A percentile compares a stretch with the other conserved stretches of the same genome.
phyloP scores from a whole-genome alignment of 2,888 invertebrate species.

The Holacanthella duospinosa region DNA sequence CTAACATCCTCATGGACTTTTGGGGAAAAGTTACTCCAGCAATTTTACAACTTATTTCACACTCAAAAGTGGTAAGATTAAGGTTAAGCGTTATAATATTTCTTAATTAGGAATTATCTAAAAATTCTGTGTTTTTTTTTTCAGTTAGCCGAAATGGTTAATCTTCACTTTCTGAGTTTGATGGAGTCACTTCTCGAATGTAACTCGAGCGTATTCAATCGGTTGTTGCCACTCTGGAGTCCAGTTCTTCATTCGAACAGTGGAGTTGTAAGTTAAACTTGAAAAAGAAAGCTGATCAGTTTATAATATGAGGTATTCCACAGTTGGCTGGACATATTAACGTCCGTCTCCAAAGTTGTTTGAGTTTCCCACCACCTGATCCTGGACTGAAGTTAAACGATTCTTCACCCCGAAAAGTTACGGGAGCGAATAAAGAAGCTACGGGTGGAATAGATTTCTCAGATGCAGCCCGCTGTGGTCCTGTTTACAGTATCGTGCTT shows the following conservation, averaged over 20 bases:
- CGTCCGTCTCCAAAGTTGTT: slow-evolving; percentile 73
- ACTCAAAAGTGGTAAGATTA: slow-evolving; percentile 73
- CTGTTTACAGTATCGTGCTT: slow-evolving; percentile 43
- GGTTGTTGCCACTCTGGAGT: slow-evolving; percentile 89
- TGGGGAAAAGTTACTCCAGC: slow-evolving; percentile 97
- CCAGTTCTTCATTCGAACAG: slow-evolving; percentile 89
- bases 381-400: slow-evolving; percentile 5
- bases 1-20: slow-evolving; percentile 85
- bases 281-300: too few relatives aligned
- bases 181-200: slow-evolving; percentile 91
- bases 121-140: not conserved
- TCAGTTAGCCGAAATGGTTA: slow-evolving; percentile 94
- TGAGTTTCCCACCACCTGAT: slow-evolving; percentile 61
- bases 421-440: slow-evolving; percentile 1
- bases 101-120: too few relatives aligned
- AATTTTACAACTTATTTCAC: slow-evolving; percentile 79
- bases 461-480: slow-evolving; percentile 30
- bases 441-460: slow-evolving; percentile 31
- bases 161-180: slow-evolving; percentile 86
- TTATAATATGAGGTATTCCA: not conserved
- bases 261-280: slow-evolving; percentile 55
- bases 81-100: too few relatives aligned
- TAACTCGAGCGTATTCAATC: slow-evolving; percentile 81
- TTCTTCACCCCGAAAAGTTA: not conserved
- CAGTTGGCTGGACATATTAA: slow-evolving; percentile 82